A percentile compares a stretch with the other conserved stretches of the same genome.
phyloP scores from a whole-genome alignment of 1,140 invertebrate genomes.

The Euura lappo region DNA sequence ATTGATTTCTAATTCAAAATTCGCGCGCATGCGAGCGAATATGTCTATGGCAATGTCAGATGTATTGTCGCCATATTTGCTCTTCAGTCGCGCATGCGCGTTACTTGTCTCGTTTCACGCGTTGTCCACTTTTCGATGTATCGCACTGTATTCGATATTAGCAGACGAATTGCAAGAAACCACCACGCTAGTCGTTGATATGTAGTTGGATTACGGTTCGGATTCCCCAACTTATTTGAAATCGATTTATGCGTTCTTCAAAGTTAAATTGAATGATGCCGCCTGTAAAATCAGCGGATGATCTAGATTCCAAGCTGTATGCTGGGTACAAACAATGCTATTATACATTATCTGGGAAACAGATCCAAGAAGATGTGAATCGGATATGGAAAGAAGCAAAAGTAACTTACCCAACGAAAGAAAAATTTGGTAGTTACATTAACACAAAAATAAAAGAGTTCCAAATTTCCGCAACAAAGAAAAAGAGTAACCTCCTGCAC shows the following conservation, averaged over 20 bases:
- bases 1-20: neutral
- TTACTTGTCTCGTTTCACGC: neutral
- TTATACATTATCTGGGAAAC: neutral
- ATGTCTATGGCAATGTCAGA: neutral
- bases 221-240: neutral
- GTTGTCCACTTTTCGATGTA: neutral
- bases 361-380: conserved; percentile 1
- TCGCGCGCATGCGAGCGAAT: too few species aligned
- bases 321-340: neutral
- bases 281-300: neutral
- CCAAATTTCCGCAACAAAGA: neutral
- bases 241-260: neutral
- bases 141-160: neutral
- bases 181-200: neutral
- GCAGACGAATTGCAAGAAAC: neutral
- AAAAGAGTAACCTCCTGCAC: neutral
- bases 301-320: neutral
- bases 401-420: neutral
- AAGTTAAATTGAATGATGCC: neutral
- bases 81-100: neutral
- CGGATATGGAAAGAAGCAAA: conserved; percentile 2
- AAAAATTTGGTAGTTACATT: conserved; percentile 1
- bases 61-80: neutral
- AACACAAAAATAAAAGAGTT: neutral
- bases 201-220: neutral